phyloP scores from a whole-genome alignment of 37 sponge, comb jelly and placozoan species.

The Dysidea cf. avara region DNA sequence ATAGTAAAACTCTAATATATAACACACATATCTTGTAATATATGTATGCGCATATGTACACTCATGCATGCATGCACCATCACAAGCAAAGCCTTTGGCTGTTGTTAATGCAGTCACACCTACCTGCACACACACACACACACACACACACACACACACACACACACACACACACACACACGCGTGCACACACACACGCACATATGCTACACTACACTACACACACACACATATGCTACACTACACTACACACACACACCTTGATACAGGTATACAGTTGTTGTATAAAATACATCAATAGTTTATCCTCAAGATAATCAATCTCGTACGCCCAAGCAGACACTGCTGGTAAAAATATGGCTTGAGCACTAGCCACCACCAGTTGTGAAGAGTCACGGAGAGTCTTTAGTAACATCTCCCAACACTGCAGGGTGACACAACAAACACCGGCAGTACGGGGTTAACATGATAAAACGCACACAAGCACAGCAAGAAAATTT shows the following conservation, averaged over 20 bases:
- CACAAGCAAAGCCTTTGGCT: too few species aligned
- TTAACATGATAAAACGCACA: constrained; percentile 9
- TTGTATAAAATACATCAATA: constrained; percentile 63
- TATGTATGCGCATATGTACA: too few species aligned
- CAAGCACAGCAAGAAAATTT: too few species aligned
- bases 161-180: constrained; percentile 10
- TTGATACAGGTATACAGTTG: constrained; percentile 66
- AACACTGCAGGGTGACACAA: constrained; percentile 40
- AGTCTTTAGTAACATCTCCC: constrained; percentile 70
- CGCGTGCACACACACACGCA: constrained; percentile 9
- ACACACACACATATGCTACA: neutral
- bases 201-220: neutral
- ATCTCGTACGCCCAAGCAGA: constrained; percentile 85
- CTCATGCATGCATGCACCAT: too few species aligned
- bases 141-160: constrained; percentile 23
- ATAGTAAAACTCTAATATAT: neutral
- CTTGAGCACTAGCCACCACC: constrained; percentile 60
- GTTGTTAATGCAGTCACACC: neutral
- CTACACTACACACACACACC: constrained; percentile 46
- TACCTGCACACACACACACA: constrained; percentile 11
- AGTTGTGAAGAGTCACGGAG: constrained; percentile 63
- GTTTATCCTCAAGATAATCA: constrained; percentile 57
- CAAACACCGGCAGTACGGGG: neutral
- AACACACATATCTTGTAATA: too few species aligned
- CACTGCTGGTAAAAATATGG: constrained; percentile 73